Evolutionary conservation across 2,888 invertebrate genomes (phyloP).

Genomic region (Amiota mariae): DNA sequence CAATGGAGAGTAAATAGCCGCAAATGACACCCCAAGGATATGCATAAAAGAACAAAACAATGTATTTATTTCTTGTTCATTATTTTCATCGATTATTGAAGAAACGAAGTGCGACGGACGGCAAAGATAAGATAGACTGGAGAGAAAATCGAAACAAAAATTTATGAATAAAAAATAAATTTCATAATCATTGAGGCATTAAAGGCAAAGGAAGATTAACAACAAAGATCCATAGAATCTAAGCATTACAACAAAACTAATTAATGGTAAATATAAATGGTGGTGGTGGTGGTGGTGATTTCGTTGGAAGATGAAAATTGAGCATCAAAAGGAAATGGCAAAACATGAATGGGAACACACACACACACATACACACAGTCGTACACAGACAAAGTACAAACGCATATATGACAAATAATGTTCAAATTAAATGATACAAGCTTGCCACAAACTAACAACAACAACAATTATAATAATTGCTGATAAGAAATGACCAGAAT

Average conservation of each 20-base stretch:
- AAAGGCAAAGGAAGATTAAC: too few relatives aligned
- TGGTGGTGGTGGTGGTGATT: too few relatives aligned
- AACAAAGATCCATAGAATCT: too few relatives aligned
- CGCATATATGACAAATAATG: constrained; percentile 61
- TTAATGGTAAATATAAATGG: constrained; percentile 65
- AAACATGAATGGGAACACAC: too few relatives aligned
- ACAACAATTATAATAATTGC: constrained; percentile 27
- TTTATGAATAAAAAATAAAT: too few relatives aligned
- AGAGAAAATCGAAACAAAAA: too few relatives aligned
- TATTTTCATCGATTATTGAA: neutral
- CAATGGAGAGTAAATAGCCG: neutral
- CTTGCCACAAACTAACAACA: neutral
- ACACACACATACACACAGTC: constrained; percentile 2
- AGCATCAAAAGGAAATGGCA: too few relatives aligned
- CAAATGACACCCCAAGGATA: constrained; percentile 5
- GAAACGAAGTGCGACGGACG: too few relatives aligned
- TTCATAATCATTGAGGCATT: too few relatives aligned
- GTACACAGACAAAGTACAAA: constrained; percentile 11
- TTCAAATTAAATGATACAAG: constrained; percentile 66
- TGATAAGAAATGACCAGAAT: constrained; percentile 39
- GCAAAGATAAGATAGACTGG: too few relatives aligned
- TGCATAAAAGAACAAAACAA: constrained; percentile 38
- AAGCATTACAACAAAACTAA: constrained; percentile 52
- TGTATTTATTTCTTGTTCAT: constrained; percentile 43
- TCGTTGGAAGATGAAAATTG: constrained; percentile 30